phyloP scores from a whole-genome alignment of 2,888 invertebrate species.

The Cantharis lateralis region DNA sequence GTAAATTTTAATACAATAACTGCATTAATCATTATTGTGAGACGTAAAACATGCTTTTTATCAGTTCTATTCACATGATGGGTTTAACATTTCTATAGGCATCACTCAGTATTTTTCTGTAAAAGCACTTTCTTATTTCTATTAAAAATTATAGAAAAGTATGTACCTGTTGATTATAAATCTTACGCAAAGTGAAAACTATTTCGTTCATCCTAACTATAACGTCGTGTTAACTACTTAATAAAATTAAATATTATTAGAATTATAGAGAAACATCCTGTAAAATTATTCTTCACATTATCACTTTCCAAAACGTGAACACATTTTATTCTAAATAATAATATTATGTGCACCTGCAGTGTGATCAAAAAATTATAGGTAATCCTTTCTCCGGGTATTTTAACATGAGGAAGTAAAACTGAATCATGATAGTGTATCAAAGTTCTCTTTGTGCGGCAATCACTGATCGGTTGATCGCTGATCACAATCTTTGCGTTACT shows the following conservation, averaged over 20 bases:
- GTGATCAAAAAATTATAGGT: background rate
- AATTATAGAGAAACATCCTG: background rate
- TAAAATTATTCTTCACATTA: background rate
- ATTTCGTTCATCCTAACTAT: background rate
- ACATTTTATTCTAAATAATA: background rate
- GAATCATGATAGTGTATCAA: slow-evolving; percentile 23
- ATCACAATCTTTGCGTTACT: slow-evolving; percentile 23
- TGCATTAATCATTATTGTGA: background rate
- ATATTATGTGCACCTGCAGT: background rate
- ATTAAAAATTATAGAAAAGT: background rate
- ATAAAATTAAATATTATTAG: background rate
- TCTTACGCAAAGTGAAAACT: background rate
- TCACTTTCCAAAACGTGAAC: background rate
- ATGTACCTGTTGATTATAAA: background rate
- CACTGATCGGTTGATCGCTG: slow-evolving; percentile 22
- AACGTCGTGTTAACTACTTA: background rate
- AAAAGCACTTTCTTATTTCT: background rate
- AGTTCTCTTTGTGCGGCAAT: slow-evolving; percentile 29
- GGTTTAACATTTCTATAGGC: background rate
- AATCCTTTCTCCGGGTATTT: slow-evolving; percentile 13
- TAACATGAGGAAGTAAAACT: slow-evolving; percentile 30
- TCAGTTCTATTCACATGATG: background rate
- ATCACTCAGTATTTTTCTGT: background rate
- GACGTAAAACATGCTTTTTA: background rate
- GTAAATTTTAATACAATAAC: background rate